These are phyloP conservation scores for Graptemys geographica DNA, from an alignment of 2,797 vertebrate species.

Conservation along the genomic window DNA sequence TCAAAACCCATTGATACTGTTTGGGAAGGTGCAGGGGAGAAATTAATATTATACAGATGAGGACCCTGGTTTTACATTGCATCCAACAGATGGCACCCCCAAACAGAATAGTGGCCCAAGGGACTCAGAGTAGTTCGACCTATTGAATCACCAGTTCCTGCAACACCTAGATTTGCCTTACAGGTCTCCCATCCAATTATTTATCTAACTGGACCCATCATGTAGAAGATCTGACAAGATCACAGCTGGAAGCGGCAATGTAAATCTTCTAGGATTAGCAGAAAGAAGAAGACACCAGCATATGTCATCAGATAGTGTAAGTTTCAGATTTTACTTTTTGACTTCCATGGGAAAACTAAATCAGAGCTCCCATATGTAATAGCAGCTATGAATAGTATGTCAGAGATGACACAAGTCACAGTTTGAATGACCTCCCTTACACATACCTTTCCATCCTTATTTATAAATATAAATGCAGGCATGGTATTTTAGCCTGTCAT, in stretches of 20 bases:
- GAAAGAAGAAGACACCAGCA: background rate
- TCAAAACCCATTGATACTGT: background rate
- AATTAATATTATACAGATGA: background rate
- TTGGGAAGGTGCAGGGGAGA: background rate
- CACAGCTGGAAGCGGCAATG: background rate
- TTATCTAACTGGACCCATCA: background rate
- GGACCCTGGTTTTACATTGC: background rate
- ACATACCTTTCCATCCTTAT: conserved; percentile 3
- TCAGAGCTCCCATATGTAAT: background rate
- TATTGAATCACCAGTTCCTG: background rate
- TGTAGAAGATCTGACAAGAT: background rate
- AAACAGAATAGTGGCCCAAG: background rate
- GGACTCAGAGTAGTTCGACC: background rate
- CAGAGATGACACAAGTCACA: conserved; percentile 36
- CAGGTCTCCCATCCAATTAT: background rate
- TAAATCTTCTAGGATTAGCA: background rate
- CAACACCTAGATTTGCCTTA: background rate
- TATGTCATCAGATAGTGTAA: background rate
- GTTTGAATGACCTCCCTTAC: conserved; percentile 57
- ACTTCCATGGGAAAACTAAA: background rate
- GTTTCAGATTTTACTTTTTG: background rate
- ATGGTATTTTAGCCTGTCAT: conserved; percentile 44
- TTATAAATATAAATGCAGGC: conserved; percentile 60
- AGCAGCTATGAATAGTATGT: background rate
- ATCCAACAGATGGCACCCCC: background rate